Percentiles rank a stretch among this genome's conserved stretches.
These are phyloP conservation scores for Meteorus colon DNA, from an alignment of 2,888 invertebrate genomes.

Conservation along the genomic window DNA sequence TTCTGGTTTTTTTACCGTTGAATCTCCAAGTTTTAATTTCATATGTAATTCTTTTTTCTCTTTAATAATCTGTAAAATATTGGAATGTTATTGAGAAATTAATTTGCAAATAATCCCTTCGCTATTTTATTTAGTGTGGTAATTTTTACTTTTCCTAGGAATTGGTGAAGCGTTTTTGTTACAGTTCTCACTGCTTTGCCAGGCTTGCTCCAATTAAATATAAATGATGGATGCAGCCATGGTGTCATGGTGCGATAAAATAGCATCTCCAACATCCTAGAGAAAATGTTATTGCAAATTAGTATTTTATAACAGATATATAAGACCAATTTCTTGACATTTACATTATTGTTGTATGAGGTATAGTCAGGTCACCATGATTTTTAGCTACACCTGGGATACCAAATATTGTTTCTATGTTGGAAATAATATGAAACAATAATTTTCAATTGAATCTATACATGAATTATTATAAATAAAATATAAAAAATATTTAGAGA, in stretches of 20 bases:
- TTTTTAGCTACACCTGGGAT: not conserved
- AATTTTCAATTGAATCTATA: too few species aligned
- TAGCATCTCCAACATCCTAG: too few species aligned
- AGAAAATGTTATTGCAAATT: too few species aligned
- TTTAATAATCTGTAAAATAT: not conserved
- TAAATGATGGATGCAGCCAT: constrained; percentile 16
- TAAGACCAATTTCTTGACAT: not conserved
- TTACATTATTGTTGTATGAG: not conserved
- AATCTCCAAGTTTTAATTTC: not conserved
- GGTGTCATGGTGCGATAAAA: not conserved
- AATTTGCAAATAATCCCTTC: not conserved
- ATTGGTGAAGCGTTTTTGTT: not conserved
- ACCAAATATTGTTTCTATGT: constrained; percentile 22
- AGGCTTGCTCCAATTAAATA: constrained; percentile 18
- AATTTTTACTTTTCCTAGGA: not conserved
- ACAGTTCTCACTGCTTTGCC: not conserved
- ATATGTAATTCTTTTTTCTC: not conserved
- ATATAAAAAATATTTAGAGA: too few species aligned
- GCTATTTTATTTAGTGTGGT: too few species aligned
- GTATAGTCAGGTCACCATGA: not conserved
- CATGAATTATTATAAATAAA: too few species aligned
- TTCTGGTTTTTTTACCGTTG: not conserved
- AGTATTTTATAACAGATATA: not conserved
- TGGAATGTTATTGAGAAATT: not conserved
- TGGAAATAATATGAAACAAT: not conserved